Evolutionary conservation across 2,113 vertebrate species (phyloP).

Genomic region (Astur gentilis): DNA sequence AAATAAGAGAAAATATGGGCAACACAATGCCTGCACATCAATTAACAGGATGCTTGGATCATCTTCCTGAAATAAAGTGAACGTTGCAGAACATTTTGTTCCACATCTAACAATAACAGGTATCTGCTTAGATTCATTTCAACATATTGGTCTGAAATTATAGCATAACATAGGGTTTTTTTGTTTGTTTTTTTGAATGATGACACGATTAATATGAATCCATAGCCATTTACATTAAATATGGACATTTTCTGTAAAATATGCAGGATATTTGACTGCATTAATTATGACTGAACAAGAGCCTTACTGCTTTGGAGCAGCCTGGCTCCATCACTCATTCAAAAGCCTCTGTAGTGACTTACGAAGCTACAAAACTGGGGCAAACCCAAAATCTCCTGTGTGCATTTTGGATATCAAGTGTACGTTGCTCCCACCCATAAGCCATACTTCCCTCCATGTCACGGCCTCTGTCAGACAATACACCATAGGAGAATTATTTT

Average conservation of each 20-base stretch:
- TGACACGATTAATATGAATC: background rate
- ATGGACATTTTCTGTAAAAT: background rate
- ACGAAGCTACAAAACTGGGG: background rate
- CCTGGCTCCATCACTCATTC: background rate
- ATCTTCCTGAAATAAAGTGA: background rate
- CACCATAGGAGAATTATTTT: background rate
- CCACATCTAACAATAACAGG: background rate
- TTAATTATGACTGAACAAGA: background rate
- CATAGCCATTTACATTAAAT: background rate
- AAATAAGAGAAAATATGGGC: background rate
- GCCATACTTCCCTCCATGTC: rapidly evolving
- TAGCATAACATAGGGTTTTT: background rate
- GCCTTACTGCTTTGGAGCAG: background rate
- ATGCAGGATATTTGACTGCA: background rate
- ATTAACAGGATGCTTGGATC: background rate
- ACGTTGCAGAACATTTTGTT: background rate
- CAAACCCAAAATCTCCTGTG: background rate
- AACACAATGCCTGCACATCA: background rate
- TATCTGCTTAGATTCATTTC: background rate
- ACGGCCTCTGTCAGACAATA: background rate
- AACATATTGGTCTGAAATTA: background rate
- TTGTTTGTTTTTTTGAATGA: background rate
- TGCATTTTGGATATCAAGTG: background rate
- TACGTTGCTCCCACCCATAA: background rate
- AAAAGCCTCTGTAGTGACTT: background rate